These are phyloP conservation scores for Chelonus formosanus DNA, from an alignment of 2,888 invertebrate genomes.

Conservation along the genomic window DNA sequence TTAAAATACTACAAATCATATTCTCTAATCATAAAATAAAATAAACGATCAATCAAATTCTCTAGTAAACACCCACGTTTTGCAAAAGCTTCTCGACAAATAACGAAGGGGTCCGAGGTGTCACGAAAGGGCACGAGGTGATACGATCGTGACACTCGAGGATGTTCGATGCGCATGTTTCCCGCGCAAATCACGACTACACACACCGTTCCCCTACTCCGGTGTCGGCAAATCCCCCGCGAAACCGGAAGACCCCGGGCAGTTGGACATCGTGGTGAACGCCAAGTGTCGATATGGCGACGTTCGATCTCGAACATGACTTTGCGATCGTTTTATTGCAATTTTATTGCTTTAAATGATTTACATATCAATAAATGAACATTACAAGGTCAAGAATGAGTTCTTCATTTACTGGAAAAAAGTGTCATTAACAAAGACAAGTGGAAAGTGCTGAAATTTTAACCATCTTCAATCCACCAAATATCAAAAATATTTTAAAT, in stretches of 20 bases:
- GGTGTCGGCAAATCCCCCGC: slow-evolving; percentile 49
- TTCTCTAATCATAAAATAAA: neutral
- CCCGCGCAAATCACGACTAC: slow-evolving; percentile 52
- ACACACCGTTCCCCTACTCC: slow-evolving; percentile 34
- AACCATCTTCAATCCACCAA: too few species aligned
- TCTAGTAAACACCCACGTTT: slow-evolving; percentile 9
- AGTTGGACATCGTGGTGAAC: slow-evolving; percentile 61
- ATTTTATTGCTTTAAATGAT: too few species aligned
- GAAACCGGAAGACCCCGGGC: slow-evolving; percentile 61
- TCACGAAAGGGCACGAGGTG: slow-evolving; percentile 18
- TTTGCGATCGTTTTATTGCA: neutral
- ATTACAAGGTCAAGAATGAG: too few species aligned
- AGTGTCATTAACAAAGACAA: too few species aligned
- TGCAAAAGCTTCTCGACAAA: neutral
- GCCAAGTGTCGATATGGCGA: slow-evolving; percentile 47
- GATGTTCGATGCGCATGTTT: slow-evolving; percentile 48
- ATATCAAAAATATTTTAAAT: too few species aligned
- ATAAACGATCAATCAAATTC: slow-evolving; percentile 26
- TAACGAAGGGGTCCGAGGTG: slow-evolving; percentile 10
- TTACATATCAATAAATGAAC: too few species aligned
- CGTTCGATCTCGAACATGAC: slow-evolving; percentile 15
- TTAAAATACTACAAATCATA: neutral
- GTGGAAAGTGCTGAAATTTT: too few species aligned
- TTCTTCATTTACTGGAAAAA: too few species aligned
- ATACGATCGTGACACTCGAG: slow-evolving; percentile 30